Evolutionary conservation across 2,888 invertebrate species (phyloP).

Genomic region (Diarsia rubi): DNA sequence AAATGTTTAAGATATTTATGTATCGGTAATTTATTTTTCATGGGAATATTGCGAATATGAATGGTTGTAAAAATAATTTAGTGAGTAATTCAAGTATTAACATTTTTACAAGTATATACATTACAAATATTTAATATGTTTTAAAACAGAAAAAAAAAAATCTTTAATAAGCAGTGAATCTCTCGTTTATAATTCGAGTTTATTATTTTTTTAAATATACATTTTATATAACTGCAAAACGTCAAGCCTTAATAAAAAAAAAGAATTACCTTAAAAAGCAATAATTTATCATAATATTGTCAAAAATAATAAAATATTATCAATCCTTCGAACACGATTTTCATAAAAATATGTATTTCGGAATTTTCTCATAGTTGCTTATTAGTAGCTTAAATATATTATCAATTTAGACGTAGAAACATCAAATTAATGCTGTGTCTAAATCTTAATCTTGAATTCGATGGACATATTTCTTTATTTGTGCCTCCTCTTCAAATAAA

Average conservation of each 20-base stretch:
- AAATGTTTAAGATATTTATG: conserved; percentile 25
- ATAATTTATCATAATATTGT: conserved; percentile 1
- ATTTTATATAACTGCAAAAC: not conserved
- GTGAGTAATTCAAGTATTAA: no score
- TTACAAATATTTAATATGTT: conserved; percentile 3
- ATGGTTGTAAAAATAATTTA: conserved; percentile 59
- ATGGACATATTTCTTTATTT: conserved; percentile 68
- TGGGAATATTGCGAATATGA: conserved; percentile 66
- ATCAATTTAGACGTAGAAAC: conserved; percentile 14
- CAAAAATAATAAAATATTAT: not conserved
- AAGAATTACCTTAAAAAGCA: not conserved
- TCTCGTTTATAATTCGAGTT: not conserved
- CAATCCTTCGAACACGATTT: not conserved
- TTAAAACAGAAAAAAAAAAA: no score
- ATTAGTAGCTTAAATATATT: conserved; percentile 6
- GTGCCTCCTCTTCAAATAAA: conserved; percentile 46
- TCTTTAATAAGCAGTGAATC: not conserved
- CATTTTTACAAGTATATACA: no score
- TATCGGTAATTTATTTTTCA: conserved; percentile 34
- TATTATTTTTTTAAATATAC: not conserved
- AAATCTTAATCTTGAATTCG: conserved; percentile 51
- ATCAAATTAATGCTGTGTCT: conserved; percentile 1
- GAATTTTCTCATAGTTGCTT: not conserved
- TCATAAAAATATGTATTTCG: not conserved
- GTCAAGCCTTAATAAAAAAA: not conserved